Percentiles rank a stretch among this genome's conserved stretches.
These are phyloP conservation scores for Sphaeridia pumilis DNA, from an alignment of 2,888 invertebrate species.

Conservation along the genomic window DNA sequence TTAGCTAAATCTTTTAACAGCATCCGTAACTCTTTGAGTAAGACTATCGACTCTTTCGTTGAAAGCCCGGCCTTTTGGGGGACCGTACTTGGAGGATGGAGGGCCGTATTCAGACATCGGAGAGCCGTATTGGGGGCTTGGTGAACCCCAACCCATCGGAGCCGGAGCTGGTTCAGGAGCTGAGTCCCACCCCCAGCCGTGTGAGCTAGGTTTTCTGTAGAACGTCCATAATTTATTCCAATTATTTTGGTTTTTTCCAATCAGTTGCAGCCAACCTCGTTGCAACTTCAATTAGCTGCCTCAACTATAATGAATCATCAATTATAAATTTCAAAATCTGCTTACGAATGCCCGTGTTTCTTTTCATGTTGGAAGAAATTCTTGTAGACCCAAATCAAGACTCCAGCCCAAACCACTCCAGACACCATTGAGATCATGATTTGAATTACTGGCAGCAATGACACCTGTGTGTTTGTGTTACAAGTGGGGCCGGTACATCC, in stretches of 20 bases:
- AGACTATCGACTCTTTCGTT: slow-evolving; percentile 12
- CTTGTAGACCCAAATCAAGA: slow-evolving; percentile 28
- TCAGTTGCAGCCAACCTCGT: background rate
- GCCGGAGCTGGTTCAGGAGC: background rate
- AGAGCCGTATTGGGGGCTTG: slow-evolving; percentile 5
- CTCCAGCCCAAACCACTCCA: slow-evolving; percentile 27
- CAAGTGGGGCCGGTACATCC: slow-evolving; percentile 20
- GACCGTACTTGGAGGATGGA: slow-evolving; percentile 15
- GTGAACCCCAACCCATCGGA: background rate
- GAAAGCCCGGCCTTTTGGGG: slow-evolving; percentile 9
- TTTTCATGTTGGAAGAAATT: slow-evolving; percentile 19
- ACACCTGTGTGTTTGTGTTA: slow-evolving; percentile 21
- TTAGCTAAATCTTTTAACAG: slow-evolving; percentile 11
- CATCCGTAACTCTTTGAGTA: slow-evolving; percentile 17
- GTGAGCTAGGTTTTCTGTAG: background rate
- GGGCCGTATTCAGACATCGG: slow-evolving; percentile 14
- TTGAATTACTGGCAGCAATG: slow-evolving; percentile 31
- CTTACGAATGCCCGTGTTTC: background rate
- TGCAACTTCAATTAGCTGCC: no score
- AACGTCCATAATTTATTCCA: no score
- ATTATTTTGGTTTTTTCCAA: background rate
- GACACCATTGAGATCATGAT: slow-evolving; percentile 22
- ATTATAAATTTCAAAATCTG: background rate
- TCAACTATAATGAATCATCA: background rate
- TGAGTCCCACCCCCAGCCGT: background rate